These are phyloP conservation scores for Copsychus sechellarum DNA, from an alignment of 2,113 vertebrate species.

Conservation along the genomic window DNA sequence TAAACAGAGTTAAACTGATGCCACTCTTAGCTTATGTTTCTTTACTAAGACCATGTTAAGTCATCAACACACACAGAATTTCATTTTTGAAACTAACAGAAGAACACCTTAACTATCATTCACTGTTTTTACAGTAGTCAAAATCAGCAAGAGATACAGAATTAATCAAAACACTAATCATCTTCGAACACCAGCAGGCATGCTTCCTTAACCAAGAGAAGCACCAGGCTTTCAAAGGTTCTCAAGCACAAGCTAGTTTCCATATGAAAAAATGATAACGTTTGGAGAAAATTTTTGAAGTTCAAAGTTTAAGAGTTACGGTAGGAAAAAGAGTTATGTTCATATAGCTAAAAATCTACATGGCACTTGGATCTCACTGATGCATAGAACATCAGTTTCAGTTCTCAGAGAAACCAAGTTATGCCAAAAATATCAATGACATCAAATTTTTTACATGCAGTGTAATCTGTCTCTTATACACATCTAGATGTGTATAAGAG, in stretches of 20 bases:
- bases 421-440: background rate
- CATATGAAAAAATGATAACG: background rate
- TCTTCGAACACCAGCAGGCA: background rate
- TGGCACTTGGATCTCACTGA: background rate
- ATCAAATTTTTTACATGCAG: background rate
- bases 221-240: background rate
- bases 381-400: background rate
- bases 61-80: background rate
- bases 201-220: background rate
- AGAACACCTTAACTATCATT: background rate
- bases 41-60: background rate
- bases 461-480: too few species aligned
- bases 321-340: background rate
- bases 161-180: background rate
- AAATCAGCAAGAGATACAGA: background rate
- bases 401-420: background rate
- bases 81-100: background rate
- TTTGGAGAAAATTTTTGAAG: background rate
- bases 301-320: background rate
- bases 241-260: background rate
- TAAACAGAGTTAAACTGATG: background rate
- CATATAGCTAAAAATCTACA: background rate
- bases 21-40: background rate
- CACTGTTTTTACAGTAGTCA: background rate
- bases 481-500: too few species aligned